Percentiles rank a stretch among this genome's conserved stretches.
These are phyloP conservation scores for Epinotia nisella DNA, from an alignment of 2,888 invertebrate genomes.

Conservation along the genomic window DNA sequence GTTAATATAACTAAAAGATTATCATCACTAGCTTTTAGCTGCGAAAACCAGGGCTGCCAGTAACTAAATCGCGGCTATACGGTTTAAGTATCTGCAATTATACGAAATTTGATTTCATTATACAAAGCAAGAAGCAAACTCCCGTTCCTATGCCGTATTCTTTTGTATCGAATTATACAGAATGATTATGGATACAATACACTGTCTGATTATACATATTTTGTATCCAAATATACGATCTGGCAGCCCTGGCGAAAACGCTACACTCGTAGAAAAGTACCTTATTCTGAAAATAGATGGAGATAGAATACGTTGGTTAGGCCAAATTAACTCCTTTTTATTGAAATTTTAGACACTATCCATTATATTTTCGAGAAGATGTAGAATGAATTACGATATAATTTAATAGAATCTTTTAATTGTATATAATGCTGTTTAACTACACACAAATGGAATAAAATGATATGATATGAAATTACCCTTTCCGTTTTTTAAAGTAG, in stretches of 20 bases:
- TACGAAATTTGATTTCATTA: too few relatives aligned
- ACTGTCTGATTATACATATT: too few relatives aligned
- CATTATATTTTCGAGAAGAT: neutral
- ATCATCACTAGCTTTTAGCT: slow-evolving; percentile 87
- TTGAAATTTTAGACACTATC: neutral
- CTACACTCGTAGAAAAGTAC: slow-evolving; percentile 86
- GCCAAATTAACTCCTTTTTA: slow-evolving; percentile 64
- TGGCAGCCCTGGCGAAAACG: too few relatives aligned
- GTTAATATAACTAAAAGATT: slow-evolving; percentile 84
- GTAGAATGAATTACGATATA: slow-evolving; percentile 3
- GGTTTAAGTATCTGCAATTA: too few relatives aligned
- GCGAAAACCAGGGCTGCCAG: too few relatives aligned
- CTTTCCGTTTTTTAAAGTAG: slow-evolving; percentile 53
- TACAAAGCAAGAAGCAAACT: too few relatives aligned
- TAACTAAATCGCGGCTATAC: too few relatives aligned
- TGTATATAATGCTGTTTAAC: slow-evolving; percentile 1
- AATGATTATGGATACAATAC: too few relatives aligned
- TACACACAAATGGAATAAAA: slow-evolving; percentile 2
- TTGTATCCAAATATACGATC: too few relatives aligned
- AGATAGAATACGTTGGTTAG: slow-evolving; percentile 85
- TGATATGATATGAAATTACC: slow-evolving; percentile 44
- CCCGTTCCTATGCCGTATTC: too few relatives aligned
- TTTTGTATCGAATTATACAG: too few relatives aligned
- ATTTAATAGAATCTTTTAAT: slow-evolving; percentile 17
- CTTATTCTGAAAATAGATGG: slow-evolving; percentile 89